phyloP scores from a whole-genome alignment of 2,797 vertebrate species.

The Chelon auratus region DNA sequence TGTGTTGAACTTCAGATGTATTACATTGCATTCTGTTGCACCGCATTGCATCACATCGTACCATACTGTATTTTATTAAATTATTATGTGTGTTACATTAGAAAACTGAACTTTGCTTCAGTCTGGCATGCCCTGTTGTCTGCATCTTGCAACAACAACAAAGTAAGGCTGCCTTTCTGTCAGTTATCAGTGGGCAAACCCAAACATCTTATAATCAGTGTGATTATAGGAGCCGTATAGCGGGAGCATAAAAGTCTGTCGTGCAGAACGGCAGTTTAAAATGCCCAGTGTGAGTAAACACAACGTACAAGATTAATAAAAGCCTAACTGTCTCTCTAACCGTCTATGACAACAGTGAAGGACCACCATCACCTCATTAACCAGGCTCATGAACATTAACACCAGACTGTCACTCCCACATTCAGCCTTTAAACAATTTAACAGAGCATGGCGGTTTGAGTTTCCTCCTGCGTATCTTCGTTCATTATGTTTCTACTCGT shows the following conservation, averaged over 20 bases:
- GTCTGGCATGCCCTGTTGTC: no score
- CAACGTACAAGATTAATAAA: constrained; percentile 3
- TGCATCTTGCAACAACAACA: not conserved
- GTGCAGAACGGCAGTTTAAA: not conserved
- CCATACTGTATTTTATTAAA: no score
- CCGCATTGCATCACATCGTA: not conserved
- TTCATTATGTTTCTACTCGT: constrained; percentile 2
- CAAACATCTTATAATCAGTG: not conserved
- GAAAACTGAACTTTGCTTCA: no score
- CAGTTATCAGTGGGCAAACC: not conserved
- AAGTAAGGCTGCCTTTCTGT: not conserved
- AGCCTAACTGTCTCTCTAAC: not conserved
- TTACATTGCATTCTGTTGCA: not conserved
- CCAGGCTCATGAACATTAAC: constrained; percentile 7
- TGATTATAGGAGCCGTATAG: not conserved
- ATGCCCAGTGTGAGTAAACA: not conserved
- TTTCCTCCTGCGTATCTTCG: not conserved
- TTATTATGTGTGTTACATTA: no score
- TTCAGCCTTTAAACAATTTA: not conserved
- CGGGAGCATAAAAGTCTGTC: not conserved
- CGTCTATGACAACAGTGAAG: constrained; percentile 3
- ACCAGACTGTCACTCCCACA: constrained; percentile 20
- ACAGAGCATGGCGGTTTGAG: not conserved
- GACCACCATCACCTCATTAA: constrained; percentile 24
- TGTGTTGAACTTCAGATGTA: not conserved